Evolutionary conservation across 2,888 invertebrate genomes (phyloP), one percentile per base, ranked within the genome.

Genomic region (Chymomyza fuscimana): DNA sequence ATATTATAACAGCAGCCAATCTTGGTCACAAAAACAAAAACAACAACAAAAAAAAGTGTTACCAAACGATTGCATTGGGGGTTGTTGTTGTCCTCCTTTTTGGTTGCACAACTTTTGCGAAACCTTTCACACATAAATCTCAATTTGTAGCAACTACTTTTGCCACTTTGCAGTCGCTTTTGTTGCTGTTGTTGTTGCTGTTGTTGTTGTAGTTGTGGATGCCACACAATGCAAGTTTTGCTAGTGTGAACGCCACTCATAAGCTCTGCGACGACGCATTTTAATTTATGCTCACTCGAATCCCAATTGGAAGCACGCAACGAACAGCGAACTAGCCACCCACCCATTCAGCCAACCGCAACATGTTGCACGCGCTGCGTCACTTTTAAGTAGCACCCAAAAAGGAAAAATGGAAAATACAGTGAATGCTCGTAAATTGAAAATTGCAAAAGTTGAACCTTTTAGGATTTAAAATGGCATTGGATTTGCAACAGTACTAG

Each of bases 241-340:
- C 40, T 46, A 46, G 40, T 46, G 40, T 46, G 40, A 46, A 46
- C 40, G 40, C 40, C 40, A 67, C 66, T 69, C 76, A 72, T 81
- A 80, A 80, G 83, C 73, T 70, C 75, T 62, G 73, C 76, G 7
- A 64, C 62, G 67, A 65, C 67, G 70, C 80, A 80, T 84, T 86
- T 83, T 84, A 84, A 86, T 83, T 83, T 83, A 79, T 84, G 86
- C 85, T 86, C 85, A 75, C 85, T 86, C 77, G 74, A 86, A 69
- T 84, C 83, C 83, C 85, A 84, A 83, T 84, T 84, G 83, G 77
- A 82, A 69, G 63, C 29, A 54, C 16, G 54, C 54, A 16, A 54
- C 54, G 54, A 54, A 54, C 54, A 16, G 19, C 54, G 54, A 54
- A 54, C 54, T 22, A 19, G 16, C 54, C 16, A 54, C 16, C 22